Evolutionary conservation across 2,797 vertebrate species (phyloP).

Genomic region (Sciurus carolinensis): DNA sequence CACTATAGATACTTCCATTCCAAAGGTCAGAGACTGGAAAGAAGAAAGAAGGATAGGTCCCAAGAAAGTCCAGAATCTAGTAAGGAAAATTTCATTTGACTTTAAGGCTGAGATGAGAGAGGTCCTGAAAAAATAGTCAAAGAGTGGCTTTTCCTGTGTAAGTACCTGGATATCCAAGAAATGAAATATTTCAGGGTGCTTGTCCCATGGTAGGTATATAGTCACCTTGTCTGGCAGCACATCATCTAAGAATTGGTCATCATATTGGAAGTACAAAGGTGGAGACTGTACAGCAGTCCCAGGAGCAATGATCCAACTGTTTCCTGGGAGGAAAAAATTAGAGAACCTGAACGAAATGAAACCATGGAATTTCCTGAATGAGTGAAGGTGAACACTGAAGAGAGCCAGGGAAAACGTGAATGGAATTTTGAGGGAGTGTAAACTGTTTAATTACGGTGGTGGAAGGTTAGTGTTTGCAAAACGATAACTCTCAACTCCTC

Average conservation of each 20-base stretch:
- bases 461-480: neutral
- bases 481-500: neutral
- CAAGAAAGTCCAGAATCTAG: neutral
- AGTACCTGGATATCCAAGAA: neutral
- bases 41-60: neutral
- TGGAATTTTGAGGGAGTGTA: neutral
- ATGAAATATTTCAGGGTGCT: neutral
- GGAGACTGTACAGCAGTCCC: neutral
- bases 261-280: neutral
- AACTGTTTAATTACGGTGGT: constrained; percentile 4
- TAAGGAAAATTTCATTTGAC: neutral
- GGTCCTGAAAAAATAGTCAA: neutral
- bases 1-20: neutral
- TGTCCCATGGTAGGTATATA: neutral
- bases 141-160: neutral
- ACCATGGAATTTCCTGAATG: constrained; percentile 35
- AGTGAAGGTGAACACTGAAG: neutral
- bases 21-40: neutral
- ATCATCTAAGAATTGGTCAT: neutral
- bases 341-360: neutral
- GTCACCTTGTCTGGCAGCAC: neutral
- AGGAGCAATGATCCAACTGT: neutral
- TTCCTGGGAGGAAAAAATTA: neutral
- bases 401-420: neutral
- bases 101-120: constrained; percentile 1